Conservation (phyloP, 2,113 vertebrate genomes). For the Sula dactylatra region DNA sequence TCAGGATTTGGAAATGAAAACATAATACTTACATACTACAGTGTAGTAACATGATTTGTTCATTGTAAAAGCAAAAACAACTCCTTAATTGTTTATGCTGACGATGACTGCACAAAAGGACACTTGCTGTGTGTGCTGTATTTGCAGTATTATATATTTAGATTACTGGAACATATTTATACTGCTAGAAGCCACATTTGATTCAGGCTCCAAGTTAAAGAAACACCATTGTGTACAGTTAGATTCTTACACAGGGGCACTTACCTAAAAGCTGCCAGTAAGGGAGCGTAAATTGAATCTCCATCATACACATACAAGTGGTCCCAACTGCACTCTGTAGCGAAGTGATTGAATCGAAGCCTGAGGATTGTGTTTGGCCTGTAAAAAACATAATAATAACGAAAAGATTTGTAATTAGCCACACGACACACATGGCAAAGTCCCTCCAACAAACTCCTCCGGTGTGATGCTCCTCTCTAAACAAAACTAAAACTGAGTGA, state of each 20-base stretch:
- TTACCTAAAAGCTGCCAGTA: slow-evolving; percentile 96
- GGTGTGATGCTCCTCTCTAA: background rate
- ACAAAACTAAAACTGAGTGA: background rate
- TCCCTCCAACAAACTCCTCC: background rate
- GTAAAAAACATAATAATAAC: background rate
- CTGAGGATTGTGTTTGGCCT: slow-evolving; percentile 90
- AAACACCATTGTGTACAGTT: background rate
- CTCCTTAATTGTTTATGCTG: background rate
- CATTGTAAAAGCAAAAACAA: background rate
- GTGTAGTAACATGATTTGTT: background rate
- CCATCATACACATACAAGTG: slow-evolving; percentile 97
- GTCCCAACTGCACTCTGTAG: slow-evolving; percentile 99
- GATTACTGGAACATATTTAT: background rate
- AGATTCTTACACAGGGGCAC: background rate
- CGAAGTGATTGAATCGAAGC: slow-evolving; percentile 95
- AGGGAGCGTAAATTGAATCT: slow-evolving; percentile 94
- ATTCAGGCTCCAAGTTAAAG: background rate
- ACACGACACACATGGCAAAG: background rate
- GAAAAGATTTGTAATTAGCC: background rate
- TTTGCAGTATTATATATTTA: background rate
- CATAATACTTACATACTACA: background rate
- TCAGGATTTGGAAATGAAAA: slow-evolving; percentile 9
- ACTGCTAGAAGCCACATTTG: background rate
- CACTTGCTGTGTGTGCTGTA: background rate
- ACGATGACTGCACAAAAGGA: background rate